Base-by-base conservation (phyloP, 1,140 invertebrate species). In the Cotesia glomerata region DNA sequence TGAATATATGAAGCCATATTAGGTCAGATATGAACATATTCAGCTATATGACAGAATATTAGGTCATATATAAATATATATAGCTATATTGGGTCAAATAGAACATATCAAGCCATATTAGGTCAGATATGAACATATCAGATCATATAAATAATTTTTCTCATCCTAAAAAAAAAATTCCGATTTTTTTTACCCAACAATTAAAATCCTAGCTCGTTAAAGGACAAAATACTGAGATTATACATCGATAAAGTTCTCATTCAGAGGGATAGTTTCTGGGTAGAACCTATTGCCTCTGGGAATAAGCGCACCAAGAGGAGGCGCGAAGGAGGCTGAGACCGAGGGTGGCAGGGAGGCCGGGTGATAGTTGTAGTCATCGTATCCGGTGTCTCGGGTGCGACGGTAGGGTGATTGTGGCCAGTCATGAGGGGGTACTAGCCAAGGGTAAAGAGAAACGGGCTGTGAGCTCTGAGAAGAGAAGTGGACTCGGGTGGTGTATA, bases 321-420 rank as follows among this genome's bases (percentile, higher is more conserved):
- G n/a, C n/a, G n/a, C n/a, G n/a, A n/a, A n/a, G n/a, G n/a, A 39
- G 58, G 34, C 34, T 14, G 8, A 39, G 73, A 72, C 71, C 72
- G 78, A 79, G 67, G 78, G 76, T 77, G 76, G 74, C 74, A 75
- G 62, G 14, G 74, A 84, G 81, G 80, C 79, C 80, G 69, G 36
- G 49, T 64, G n/a, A 34, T 18, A 52, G 81, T 80, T 74, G 39
- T 45, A 45, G 74, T 79, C 81, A 80, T 84, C 81, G 81, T 85
- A 83, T 85, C 82, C 83, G 83, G 84, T 85, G 83, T 85, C 83
- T 85, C 84, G 83, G 80, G 79, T 83, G 78, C 76, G 77, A 82
- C 77, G 73, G 74, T 76, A 80, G 83, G 84, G 82, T 82, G 82
- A 84, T 85, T 86, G 84, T 81, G 84, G 84, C 84, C 83, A 85